phyloP scores from a whole-genome alignment of 64 coral and sea anemone genomes.

The Stichodactyla mertensii region DNA sequence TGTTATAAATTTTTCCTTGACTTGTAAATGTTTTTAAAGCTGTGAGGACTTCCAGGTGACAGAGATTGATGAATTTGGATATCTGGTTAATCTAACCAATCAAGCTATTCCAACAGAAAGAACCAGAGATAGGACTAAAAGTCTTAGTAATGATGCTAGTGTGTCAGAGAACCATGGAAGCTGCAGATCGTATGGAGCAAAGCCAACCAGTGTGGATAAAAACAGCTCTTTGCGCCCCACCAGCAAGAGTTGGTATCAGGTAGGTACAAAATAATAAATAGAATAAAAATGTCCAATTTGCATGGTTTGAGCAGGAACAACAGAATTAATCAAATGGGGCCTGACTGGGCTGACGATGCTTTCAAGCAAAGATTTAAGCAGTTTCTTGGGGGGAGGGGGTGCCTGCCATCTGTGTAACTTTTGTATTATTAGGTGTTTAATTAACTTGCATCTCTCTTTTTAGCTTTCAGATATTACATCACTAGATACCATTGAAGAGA shows the following conservation, averaged over 20 bases:
- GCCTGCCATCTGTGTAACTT: too few species aligned
- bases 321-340: too few species aligned
- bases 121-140: neutral
- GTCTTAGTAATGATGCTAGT: neutral
- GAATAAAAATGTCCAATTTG: too few species aligned
- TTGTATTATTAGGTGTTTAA: too few species aligned
- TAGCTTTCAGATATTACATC: neutral
- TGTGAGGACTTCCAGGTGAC: slow-evolving; percentile 4
- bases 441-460: neutral
- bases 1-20: neutral
- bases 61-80: slow-evolving; percentile 20
- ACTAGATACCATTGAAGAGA: neutral
- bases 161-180: neutral
- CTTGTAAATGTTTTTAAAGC: neutral
- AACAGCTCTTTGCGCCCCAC: neutral
- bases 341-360: too few species aligned
- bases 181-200: neutral
- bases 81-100: neutral
- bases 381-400: too few species aligned
- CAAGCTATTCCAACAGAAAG: neutral
- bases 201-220: neutral
- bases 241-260: neutral
- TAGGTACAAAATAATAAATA: neutral
- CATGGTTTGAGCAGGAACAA: too few species aligned
- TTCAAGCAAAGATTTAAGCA: too few species aligned